Base-by-base conservation (phyloP, 2,797 vertebrate species). In the Mormyrus proboscirostris region DNA sequence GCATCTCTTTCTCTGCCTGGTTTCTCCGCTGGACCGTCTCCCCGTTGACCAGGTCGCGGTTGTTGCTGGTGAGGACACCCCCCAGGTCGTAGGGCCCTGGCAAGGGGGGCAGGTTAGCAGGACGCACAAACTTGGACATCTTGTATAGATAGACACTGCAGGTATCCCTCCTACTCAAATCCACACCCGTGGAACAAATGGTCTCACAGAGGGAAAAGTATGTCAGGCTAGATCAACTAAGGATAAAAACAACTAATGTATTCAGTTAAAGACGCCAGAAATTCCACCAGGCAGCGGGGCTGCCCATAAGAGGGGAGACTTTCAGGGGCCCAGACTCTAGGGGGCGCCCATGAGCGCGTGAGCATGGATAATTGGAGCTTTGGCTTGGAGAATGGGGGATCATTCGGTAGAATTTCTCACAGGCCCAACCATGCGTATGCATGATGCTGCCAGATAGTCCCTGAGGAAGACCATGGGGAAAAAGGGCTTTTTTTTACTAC, bases 1-100 rank as follows among this genome's bases (percentile, higher is more conserved):
- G 98, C 98, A 99, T 99, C 94, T 99, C 98, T 93, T 99, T 99
- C 95, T 98, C 98, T 0, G 97, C 96, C 9, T 99, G 98, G 93
- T 96, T 99, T 92, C 96, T 95, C 95, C 99, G 99, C 94, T 98
- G 98, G 88, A 97, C 94, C 0, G 96, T 97, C 88, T 99, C 98
- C 22, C 98, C 98, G 0, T 99, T 99, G 91, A 99, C 97, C 88
- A 99, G 95, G 88, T 99, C 98, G 87, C 99, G 95, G 92, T 99
- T 99, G 9, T 98, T 99, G 86, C 99, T 99, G 16, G 99, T 99
- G 91, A 99, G 96, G 90, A 99, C 98, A 5, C 99, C 99, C 93
- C 99, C 99, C 87, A 99, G 98, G 92, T 99, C 98, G 90, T 99
- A 99, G 0, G 93, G 93, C 49, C 96, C 96, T 95, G 87, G 33